Base-by-base conservation (phyloP, 2,113 vertebrate species). In the Charadrius vociferus region DNA sequence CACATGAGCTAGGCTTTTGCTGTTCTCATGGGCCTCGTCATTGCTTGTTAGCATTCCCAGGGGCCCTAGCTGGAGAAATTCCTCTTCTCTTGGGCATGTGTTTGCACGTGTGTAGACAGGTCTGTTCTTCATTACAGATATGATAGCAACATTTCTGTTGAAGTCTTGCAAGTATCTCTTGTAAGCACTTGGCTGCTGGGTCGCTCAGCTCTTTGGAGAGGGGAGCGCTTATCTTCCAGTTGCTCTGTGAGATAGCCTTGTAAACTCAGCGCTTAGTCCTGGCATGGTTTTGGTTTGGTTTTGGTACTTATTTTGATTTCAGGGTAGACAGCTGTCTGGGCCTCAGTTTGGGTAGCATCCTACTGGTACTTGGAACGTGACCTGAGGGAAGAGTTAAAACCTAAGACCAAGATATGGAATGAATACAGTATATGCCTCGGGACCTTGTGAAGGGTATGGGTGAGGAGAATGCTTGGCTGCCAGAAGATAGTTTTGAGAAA, bases 81-180 rank as follows among this genome's bases (percentile, higher is more conserved):
- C 13, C 27, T 30, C 49, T 6, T 39, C 24, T 77, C 30, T 37
- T 3, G n/a, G 9, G 9, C 3, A 3, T 34, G 9, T 34, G 41
- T 85, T 94, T 0, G 1, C 6, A 18, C 0, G 1, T 36, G 26
- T 1, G 1, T 27, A 2, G 24, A 18, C 29, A 65, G 30, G 34
- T 37, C 29, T 86, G 14, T 55, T 83, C 22, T 59, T 92, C 6
- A 0, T 82, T 77, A 39, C 30, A 56, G 63, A 14, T 22, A 15
- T 0, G 13, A 23, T 1, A 45, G 26, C 14, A 67, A 62, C 43
- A 26, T 10, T 74, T 52, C 50, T 86, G 23, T 41, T 66, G 14
- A 32, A n/a, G 23, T 70, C 41, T 74, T 79, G 23, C 34, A 39
- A 17, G 6, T 56, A 32, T 18, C 36, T 85, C 45, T 24, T 52